Conservation (phyloP, 2,888 invertebrate species). For the Tinea trinotella region DNA sequence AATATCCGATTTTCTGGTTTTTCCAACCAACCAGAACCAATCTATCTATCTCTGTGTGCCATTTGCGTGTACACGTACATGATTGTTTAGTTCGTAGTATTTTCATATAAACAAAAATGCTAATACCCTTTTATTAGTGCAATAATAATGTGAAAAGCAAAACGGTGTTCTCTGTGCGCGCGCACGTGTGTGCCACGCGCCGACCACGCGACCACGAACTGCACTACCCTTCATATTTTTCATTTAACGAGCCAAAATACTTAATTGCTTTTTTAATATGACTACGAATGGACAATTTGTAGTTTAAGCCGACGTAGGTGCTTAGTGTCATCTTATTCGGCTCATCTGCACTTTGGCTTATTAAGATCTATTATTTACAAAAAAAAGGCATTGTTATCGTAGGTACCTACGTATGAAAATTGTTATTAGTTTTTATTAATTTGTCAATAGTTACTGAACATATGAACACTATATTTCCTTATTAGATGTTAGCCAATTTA, state of each 20-base stretch:
- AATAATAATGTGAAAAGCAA: constrained; percentile 5
- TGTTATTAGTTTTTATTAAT: no score
- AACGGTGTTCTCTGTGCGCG: constrained; percentile 18
- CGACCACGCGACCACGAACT: constrained; percentile 18
- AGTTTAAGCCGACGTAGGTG: constrained; percentile 33
- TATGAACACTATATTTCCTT: no score
- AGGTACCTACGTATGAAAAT: no score
- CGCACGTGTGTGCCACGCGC: constrained; percentile 26
- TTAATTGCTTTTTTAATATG: constrained; percentile 40
- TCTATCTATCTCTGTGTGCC: no score
- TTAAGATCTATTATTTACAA: no score
- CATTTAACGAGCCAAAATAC: constrained; percentile 49
- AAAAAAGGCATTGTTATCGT: no score
- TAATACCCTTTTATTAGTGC: neutral
- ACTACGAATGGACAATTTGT: constrained; percentile 28
- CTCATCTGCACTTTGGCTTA: neutral
- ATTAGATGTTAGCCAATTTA: no score
- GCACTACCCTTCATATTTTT: constrained; percentile 29
- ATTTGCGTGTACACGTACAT: no score
- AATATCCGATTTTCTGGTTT: no score
- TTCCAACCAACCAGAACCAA: no score
- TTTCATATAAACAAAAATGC: neutral
- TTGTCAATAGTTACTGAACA: no score
- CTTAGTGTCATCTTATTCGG: neutral
- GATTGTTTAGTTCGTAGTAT: no score